Evolutionary conservation across 1,140 invertebrate species (phyloP).

Genomic region (Helicoverpa zea): DNA sequence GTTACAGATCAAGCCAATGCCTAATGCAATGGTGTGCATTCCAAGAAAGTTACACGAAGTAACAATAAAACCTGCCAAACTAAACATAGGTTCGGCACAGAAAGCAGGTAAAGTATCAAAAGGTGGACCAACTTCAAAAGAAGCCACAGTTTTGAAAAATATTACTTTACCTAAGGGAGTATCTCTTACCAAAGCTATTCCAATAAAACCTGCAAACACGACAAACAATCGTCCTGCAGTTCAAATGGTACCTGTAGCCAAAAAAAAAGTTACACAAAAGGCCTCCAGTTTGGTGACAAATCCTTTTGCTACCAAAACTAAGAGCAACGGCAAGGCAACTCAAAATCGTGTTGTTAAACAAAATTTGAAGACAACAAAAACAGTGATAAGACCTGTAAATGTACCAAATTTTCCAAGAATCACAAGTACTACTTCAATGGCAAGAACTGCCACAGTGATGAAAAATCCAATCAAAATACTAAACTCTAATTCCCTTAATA

Average conservation of each 20-base stretch:
- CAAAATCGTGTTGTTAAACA: slow-evolving; percentile 37
- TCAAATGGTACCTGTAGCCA: background rate
- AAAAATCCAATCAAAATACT: slow-evolving; percentile 47
- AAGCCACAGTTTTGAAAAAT: background rate
- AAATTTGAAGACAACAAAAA: background rate
- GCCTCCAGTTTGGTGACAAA: slow-evolving; percentile 47
- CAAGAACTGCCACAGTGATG: slow-evolving; percentile 23
- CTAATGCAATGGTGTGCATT: slow-evolving; percentile 80
- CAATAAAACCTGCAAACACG: background rate
- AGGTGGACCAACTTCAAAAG: background rate
- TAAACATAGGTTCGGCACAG: background rate
- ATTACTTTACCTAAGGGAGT: background rate
- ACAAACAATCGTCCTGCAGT: background rate
- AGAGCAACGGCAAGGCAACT: slow-evolving; percentile 45
- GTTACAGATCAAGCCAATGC: slow-evolving; percentile 72
- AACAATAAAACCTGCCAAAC: slow-evolving; percentile 66
- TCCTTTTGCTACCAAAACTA: slow-evolving; percentile 47
- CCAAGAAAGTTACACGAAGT: slow-evolving; percentile 68
- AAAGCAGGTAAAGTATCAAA: background rate
- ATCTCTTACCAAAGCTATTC: background rate
- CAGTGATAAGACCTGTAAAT: slow-evolving; percentile 41
- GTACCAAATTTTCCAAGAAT: slow-evolving; percentile 16
- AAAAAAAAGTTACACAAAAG: slow-evolving; percentile 54
- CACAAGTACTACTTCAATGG: background rate
- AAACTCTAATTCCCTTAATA: slow-evolving; percentile 51